A percentile compares a stretch with the other conserved stretches of the same genome.
Conservation (phyloP, 2,888 invertebrate genomes). For the Perizoma flavofasciatum region DNA sequence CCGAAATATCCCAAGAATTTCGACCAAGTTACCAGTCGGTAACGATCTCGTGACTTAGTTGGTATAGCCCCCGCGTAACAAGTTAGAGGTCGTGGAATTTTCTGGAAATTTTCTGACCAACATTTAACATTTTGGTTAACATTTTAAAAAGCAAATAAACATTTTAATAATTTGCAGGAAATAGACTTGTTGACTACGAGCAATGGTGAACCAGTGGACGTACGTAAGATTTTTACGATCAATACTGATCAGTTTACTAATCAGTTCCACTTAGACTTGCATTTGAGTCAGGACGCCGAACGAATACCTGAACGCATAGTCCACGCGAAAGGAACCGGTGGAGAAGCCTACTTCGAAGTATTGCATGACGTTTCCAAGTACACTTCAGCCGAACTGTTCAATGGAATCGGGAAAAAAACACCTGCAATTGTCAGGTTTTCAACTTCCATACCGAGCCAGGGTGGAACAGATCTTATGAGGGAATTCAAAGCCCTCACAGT, state of each 20-base stretch:
- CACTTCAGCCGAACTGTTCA: constrained; percentile 89
- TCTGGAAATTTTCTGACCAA: too few species aligned
- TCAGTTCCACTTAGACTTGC: constrained; percentile 61
- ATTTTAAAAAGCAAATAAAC: too few species aligned
- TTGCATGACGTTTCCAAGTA: constrained; percentile 91
- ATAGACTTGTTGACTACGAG: constrained; percentile 87
- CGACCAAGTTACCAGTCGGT: too few species aligned
- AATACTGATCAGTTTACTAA: constrained; percentile 84
- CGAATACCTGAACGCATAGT: constrained; percentile 96
- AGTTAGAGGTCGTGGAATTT: too few species aligned
- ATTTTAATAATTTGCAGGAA: constrained; percentile 61
- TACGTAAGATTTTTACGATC: constrained; percentile 87
- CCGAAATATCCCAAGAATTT: too few species aligned
- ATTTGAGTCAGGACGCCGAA: constrained; percentile 86
- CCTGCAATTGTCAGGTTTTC: constrained; percentile 90
- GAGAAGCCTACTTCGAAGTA: constrained; percentile 92
- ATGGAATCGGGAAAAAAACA: constrained; percentile 89
- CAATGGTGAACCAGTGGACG: constrained; percentile 89
- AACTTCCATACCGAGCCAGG: constrained; percentile 90
- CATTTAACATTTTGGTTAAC: too few species aligned
- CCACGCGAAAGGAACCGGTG: constrained; percentile 95
- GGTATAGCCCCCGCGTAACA: too few species aligned
- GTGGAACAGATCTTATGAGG: constrained; percentile 92
- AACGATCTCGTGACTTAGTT: too few species aligned
- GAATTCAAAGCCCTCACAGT: constrained; percentile 94